These are phyloP conservation scores for Heterodera schachtii DNA, from an alignment of 1,140 invertebrate species.

Conservation along the genomic window DNA sequence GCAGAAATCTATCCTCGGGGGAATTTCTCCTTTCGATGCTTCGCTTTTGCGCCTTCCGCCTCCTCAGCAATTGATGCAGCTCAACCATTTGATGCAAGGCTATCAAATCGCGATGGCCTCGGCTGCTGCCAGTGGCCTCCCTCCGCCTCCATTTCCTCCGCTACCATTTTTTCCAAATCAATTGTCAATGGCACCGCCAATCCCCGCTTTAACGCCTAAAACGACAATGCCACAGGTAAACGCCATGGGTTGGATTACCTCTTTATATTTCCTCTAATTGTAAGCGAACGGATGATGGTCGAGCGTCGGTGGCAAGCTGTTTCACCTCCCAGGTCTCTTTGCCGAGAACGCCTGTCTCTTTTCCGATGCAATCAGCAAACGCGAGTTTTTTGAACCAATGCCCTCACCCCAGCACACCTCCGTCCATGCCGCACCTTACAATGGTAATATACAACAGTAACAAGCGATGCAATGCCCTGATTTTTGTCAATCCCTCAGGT, in stretches of 20 bases:
- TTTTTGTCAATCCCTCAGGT: conserved; percentile 2
- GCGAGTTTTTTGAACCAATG: neutral
- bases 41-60: conserved; percentile 7
- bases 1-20: neutral
- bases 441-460: neutral
- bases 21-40: neutral
- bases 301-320: neutral
- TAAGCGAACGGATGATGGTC: neutral
- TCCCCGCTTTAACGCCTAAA: neutral
- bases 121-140: neutral
- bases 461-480: neutral
- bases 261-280: too few relatives aligned
- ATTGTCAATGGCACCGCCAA: neutral
- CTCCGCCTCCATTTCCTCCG: neutral
- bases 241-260: neutral
- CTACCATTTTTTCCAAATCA: neutral
- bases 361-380: neutral
- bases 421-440: conserved; percentile 2
- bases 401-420: neutral
- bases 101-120: conserved; percentile 1
- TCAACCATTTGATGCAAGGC: conserved; percentile 2
- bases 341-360: neutral
- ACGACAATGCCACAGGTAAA: neutral
- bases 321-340: neutral
- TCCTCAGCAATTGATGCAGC: conserved; percentile 6